These are phyloP conservation scores for Drosophila lacicola DNA, from an alignment of 2,888 invertebrate species.

Conservation along the genomic window DNA sequence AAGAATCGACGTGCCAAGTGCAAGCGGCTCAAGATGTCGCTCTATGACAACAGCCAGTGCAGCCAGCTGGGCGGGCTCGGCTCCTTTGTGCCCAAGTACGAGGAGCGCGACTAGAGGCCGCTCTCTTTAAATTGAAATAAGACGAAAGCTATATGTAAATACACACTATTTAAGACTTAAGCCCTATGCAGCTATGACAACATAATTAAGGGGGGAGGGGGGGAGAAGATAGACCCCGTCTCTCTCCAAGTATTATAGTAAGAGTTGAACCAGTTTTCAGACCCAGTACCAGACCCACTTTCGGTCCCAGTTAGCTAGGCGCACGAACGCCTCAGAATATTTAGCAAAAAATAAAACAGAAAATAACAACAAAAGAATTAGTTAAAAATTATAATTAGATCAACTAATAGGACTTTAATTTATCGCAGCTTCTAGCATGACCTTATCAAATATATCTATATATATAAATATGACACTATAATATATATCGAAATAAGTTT, in stretches of 20 bases:
- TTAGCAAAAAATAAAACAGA: conserved; percentile 34
- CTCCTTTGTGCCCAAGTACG: conserved; percentile 84
- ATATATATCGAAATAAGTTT: conserved; percentile 39
- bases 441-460: conserved; percentile 19
- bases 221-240: conserved; percentile 30
- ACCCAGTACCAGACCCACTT: conserved; percentile 34
- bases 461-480: conserved; percentile 20
- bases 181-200: conserved; percentile 52
- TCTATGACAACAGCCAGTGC: conserved; percentile 88
- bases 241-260: conserved; percentile 61
- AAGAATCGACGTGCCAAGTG: conserved; percentile 99
- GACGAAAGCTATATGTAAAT: conserved; percentile 28
- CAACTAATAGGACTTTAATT: conserved; percentile 44
- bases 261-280: conserved; percentile 41
- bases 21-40: conserved; percentile 96
- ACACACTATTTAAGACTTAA: conserved; percentile 24
- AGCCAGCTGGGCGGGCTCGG: conserved; percentile 81
- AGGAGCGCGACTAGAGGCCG: conserved; percentile 82
- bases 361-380: conserved; percentile 8
- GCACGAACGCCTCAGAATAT: conserved; percentile 41
- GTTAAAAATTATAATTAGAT: conserved; percentile 41
- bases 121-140: too few relatives aligned
- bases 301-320: conserved; percentile 43
- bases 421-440: conserved; percentile 39
- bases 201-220: not conserved